Conservation (phyloP, 2,888 invertebrate species). For the Oscheius onirici region DNA sequence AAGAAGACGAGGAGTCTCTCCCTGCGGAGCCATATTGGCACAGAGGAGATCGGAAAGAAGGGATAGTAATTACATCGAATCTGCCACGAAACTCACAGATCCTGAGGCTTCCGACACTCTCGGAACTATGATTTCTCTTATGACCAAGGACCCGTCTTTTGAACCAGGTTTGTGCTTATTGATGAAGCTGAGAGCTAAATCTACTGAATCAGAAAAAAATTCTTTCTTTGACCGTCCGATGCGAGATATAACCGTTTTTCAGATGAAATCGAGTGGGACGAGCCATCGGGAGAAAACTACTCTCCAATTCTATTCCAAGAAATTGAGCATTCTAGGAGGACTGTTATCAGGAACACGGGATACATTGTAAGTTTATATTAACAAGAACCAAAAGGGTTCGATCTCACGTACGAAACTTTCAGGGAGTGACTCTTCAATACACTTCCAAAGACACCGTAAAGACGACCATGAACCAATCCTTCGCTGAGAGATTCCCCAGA, state of each 20-base stretch:
- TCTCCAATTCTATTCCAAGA: constrained; percentile 39
- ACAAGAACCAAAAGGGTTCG: background rate
- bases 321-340: constrained; percentile 65
- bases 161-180: background rate
- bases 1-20: background rate
- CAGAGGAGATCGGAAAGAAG: constrained; percentile 5
- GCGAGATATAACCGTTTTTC: background rate
- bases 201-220: background rate
- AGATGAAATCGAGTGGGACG: constrained; percentile 31
- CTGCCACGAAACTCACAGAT: background rate
- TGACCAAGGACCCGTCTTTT: background rate
- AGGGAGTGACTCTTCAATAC: constrained; percentile 45
- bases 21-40: background rate
- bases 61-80: constrained; percentile 21
- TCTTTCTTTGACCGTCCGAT: too few species aligned
- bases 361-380: constrained; percentile 72
- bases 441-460: constrained; percentile 80
- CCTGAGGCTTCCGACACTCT: constrained; percentile 12
- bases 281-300: constrained; percentile 24
- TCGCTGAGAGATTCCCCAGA: constrained; percentile 91
- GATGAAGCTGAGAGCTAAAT: too few species aligned
- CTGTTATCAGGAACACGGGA: constrained; percentile 74
- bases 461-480: constrained; percentile 95
- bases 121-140: constrained; percentile 7
- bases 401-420: background rate